Percentiles rank a stretch among this genome's conserved stretches.
These are phyloP conservation scores for Clamator glandarius DNA, from an alignment of 2,797 vertebrate genomes.

Conservation along the genomic window DNA sequence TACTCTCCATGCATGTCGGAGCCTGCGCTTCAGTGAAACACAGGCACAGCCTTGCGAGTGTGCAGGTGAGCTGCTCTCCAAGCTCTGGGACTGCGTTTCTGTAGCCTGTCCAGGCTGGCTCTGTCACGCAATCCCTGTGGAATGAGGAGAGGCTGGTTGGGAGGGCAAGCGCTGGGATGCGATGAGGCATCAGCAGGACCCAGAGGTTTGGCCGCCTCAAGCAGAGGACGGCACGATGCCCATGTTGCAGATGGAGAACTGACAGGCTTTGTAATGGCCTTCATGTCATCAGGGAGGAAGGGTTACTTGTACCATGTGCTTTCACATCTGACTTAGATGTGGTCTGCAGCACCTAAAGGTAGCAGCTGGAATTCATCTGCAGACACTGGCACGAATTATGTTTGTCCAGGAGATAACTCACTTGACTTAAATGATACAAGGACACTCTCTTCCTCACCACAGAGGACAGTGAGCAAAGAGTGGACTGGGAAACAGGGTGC, in stretches of 20 bases:
- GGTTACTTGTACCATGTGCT: background rate
- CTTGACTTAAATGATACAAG: background rate
- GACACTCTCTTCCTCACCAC: background rate
- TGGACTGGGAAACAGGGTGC: background rate
- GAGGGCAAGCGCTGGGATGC: accelerated
- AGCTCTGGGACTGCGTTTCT: background rate
- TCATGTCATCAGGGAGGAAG: accelerated
- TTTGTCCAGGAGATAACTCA: background rate
- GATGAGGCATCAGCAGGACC: accelerated
- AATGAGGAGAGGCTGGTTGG: slow-evolving; percentile 16
- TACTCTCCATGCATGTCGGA: background rate
- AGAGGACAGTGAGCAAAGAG: background rate
- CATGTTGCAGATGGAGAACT: accelerated
- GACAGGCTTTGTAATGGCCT: accelerated
- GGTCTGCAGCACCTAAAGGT: background rate
- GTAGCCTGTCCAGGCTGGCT: slow-evolving; percentile 1
- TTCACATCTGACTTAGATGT: background rate
- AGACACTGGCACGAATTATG: background rate
- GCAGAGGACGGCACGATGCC: background rate
- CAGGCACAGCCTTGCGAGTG: background rate
- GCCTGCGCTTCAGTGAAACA: background rate
- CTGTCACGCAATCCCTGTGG: slow-evolving; percentile 27
- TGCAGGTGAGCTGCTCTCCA: slow-evolving; percentile 20
- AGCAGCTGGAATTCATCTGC: background rate
- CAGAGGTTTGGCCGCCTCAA: background rate